Percentiles rank a stretch among this genome's conserved stretches.
Conservation (phyloP, 2,888 invertebrate genomes). For the Drosophila crucigera region DNA sequence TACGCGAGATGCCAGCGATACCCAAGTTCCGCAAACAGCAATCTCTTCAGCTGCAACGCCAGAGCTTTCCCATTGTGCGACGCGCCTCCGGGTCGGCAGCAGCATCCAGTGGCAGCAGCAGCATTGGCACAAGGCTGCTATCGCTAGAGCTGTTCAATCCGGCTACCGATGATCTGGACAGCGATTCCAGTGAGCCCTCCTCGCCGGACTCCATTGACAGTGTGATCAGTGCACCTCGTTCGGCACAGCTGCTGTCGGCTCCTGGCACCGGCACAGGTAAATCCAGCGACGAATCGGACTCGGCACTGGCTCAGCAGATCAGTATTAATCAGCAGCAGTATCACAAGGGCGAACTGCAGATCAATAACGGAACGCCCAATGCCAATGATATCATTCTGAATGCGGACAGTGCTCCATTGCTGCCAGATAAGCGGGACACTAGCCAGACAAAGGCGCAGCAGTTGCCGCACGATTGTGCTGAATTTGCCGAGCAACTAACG, state of each 20-base stretch:
- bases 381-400: slow-evolving; percentile 76
- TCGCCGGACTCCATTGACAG: slow-evolving; percentile 95
- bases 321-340: slow-evolving; percentile 63
- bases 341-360: slow-evolving; percentile 69
- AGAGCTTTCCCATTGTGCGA: slow-evolving; percentile 90
- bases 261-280: slow-evolving; percentile 40
- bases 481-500: slow-evolving; percentile 93
- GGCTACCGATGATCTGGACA: slow-evolving; percentile 95
- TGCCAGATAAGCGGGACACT: slow-evolving; percentile 63
- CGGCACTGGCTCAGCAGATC: slow-evolving; percentile 46
- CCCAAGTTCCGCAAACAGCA: slow-evolving; percentile 86
- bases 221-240: slow-evolving; percentile 90
- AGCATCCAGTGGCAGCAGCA: slow-evolving; percentile 85
- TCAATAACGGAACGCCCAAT: slow-evolving; percentile 61
- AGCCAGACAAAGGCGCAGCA: slow-evolving; percentile 42
- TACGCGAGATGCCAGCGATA: slow-evolving; percentile 88
- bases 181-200: slow-evolving; percentile 93
- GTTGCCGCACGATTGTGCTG: slow-evolving; percentile 89
- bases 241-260: slow-evolving; percentile 57
- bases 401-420: slow-evolving; percentile 74
- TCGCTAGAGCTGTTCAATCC: slow-evolving; percentile 95
- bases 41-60: slow-evolving; percentile 82
- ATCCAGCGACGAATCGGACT: slow-evolving; percentile 63
- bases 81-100: slow-evolving; percentile 86
- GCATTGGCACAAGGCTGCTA: slow-evolving; percentile 88